phyloP scores from a whole-genome alignment of 1,140 invertebrate species.

The Lethrus apterus region DNA sequence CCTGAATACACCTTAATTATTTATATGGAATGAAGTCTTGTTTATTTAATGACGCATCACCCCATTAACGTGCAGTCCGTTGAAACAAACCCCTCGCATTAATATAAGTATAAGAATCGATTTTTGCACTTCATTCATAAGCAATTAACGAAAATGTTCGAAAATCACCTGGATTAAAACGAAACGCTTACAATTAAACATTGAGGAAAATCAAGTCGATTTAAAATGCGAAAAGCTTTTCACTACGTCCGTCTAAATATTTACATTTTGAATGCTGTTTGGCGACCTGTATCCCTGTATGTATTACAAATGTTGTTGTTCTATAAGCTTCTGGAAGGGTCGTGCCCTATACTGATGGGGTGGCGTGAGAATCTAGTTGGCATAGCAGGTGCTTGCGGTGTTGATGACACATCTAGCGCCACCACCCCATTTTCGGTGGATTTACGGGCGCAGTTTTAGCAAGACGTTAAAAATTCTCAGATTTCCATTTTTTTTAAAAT shows the following conservation, averaged over 20 bases:
- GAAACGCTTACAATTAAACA: not conserved
- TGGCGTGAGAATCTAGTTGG: conserved; percentile 16
- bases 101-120: too few relatives aligned
- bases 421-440: conserved; percentile 1
- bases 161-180: not conserved
- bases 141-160: not conserved
- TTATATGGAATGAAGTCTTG: conserved; percentile 11
- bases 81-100: too few relatives aligned
- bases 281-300: conserved; percentile 11
- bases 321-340: conserved; percentile 15
- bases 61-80: conserved; percentile 11
- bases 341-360: conserved; percentile 10
- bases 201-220: not conserved
- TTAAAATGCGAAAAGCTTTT: not conserved
- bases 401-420: conserved; percentile 17
- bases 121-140: too few relatives aligned
- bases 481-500: too few relatives aligned
- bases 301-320: conserved; percentile 20
- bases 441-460: too few relatives aligned
- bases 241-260: not conserved
- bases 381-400: conserved; percentile 19
- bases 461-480: too few relatives aligned
- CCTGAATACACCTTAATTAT: conserved; percentile 12
- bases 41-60: conserved; percentile 17
- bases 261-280: not conserved